Percentiles rank a stretch among this genome's conserved stretches.
phyloP scores from a whole-genome alignment of 2,797 vertebrate genomes.

The Gallinago solitaria region DNA sequence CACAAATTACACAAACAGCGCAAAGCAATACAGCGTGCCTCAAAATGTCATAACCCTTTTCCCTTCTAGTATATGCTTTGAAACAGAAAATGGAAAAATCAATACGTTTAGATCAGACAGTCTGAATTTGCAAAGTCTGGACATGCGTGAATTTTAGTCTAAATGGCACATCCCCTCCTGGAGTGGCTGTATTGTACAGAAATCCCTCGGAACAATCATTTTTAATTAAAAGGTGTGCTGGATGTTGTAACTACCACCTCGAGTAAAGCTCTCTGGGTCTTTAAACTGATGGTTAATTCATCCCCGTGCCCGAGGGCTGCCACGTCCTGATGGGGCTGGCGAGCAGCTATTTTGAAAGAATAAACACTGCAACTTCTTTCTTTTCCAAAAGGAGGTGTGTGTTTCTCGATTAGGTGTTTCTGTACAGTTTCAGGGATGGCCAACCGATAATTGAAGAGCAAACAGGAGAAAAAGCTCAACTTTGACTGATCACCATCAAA shows the following conservation, averaged over 20 bases:
- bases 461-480: not conserved
- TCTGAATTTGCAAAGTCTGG: conserved; percentile 21
- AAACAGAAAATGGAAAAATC: conserved; percentile 63
- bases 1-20: conserved; percentile 33
- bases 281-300: conserved; percentile 26
- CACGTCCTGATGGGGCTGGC: not conserved
- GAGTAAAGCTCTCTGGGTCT: conserved; percentile 32
- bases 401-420: not conserved
- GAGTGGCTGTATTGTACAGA: not conserved
- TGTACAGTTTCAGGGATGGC: not conserved
- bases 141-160: conserved; percentile 13
- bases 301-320: not conserved
- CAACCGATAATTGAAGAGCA: not conserved
- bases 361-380: not conserved
- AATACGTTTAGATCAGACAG: conserved; percentile 10
- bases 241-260: conserved; percentile 6
- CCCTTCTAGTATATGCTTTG: not conserved
- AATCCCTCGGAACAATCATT: not conserved
- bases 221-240: conserved; percentile 47
- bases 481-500: not conserved
- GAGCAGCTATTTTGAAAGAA: not conserved
- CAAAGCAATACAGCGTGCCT: conserved; percentile 4
- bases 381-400: not conserved
- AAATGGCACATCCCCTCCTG: not conserved
- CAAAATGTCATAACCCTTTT: conserved; percentile 33